Conservation (phyloP, 2,113 vertebrate genomes). For the Miniopterus natalensis region DNA sequence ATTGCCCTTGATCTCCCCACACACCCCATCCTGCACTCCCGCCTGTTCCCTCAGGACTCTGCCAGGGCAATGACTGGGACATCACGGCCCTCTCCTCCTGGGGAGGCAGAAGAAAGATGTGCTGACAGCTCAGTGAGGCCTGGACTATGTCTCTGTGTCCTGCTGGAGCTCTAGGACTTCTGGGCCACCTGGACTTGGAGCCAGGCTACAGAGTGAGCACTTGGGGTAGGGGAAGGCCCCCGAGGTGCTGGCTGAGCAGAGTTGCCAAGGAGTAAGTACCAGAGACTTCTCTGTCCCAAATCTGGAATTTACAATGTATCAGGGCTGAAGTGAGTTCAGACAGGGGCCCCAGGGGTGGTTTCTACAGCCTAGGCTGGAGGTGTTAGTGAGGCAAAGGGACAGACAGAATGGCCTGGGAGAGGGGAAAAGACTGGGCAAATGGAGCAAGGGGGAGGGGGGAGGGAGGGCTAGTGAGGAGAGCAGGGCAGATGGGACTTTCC, state of each 20-base stretch:
- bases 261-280: conserved; percentile 74
- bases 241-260: conserved; percentile 59
- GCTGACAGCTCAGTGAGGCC: conserved; percentile 77
- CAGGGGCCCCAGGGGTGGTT: background rate
- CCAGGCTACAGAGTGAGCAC: conserved; percentile 63
- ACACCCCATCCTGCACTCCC: background rate
- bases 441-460: background rate
- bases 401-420: background rate
- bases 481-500: background rate
- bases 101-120: conserved; percentile 64
- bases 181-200: conserved; percentile 78
- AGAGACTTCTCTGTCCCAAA: conserved; percentile 29
- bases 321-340: conserved; percentile 44
- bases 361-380: background rate
- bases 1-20: background rate
- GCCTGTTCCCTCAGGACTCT: background rate
- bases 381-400: background rate
- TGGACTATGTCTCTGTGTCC: conserved; percentile 78
- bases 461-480: no score
- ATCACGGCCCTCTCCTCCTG: background rate
- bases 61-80: conserved; percentile 24
- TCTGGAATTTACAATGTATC: conserved; percentile 56
- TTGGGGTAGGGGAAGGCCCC: background rate
- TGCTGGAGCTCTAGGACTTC: conserved; percentile 77
- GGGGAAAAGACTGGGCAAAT: background rate